Conservation (phyloP, 2,113 vertebrate species). For the Symphodus melops region DNA sequence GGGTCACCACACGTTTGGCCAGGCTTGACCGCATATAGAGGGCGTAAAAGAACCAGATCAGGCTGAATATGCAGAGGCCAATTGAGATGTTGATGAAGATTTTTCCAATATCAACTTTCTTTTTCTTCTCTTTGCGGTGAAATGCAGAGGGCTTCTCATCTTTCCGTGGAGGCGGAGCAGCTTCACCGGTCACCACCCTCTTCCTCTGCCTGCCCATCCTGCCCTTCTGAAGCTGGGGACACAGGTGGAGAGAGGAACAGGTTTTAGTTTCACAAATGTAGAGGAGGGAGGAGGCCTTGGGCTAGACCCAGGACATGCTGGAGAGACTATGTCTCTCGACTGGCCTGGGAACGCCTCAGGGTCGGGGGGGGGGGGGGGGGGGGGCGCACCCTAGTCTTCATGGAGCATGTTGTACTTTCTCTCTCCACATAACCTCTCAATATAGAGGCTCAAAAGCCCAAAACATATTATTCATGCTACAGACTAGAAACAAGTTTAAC, state of each 20-base stretch:
- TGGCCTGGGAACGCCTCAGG: no score
- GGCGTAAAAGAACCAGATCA: slow-evolving; percentile 83
- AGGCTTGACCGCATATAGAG: slow-evolving; percentile 83
- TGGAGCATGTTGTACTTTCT: no score
- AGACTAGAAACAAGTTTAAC: no score
- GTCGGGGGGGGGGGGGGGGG: no score
- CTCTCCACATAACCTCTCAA: no score
- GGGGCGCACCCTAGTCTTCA: no score
- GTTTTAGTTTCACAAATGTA: not conserved
- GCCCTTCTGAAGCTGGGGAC: slow-evolving; percentile 60
- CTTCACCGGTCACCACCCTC: slow-evolving; percentile 76
- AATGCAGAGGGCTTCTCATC: slow-evolving; percentile 79
- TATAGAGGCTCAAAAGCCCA: no score
- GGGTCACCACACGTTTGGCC: slow-evolving; percentile 82
- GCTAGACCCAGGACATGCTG: no score
- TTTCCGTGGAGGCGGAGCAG: slow-evolving; percentile 71
- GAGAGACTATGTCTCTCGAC: no score
- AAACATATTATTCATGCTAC: no score
- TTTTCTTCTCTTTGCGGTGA: slow-evolving; percentile 84
- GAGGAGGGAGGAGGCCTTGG: no score
- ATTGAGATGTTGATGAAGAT: slow-evolving; percentile 87
- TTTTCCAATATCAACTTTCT: slow-evolving; percentile 84
- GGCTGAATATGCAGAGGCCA: slow-evolving; percentile 84
- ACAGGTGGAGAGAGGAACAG: not conserved
- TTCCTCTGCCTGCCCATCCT: slow-evolving; percentile 85